Evolutionary conservation across 1,140 invertebrate genomes (phyloP).

Genomic region (Cydia fagiglandana): DNA sequence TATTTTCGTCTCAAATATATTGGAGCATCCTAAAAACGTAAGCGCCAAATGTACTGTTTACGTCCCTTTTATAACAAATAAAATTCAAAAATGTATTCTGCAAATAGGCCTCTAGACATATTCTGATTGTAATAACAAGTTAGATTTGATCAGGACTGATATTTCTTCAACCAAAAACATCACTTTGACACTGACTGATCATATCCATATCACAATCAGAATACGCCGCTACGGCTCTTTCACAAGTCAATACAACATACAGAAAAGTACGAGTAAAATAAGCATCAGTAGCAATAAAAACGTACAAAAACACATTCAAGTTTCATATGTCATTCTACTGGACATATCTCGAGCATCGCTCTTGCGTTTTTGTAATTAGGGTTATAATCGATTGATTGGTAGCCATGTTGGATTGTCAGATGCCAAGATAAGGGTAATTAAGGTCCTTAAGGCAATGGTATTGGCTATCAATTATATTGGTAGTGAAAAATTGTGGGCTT

Average conservation of each 20-base stretch:
- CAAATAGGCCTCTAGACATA: too few species aligned
- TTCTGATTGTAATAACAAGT: too few species aligned
- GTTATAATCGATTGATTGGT: conserved; percentile 8
- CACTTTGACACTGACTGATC: too few species aligned
- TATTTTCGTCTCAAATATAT: too few species aligned
- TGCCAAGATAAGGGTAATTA: conserved; percentile 3
- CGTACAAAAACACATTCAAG: background rate
- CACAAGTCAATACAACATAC: background rate
- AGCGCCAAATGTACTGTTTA: too few species aligned
- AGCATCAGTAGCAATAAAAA: background rate
- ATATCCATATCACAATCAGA: too few species aligned
- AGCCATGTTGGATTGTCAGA: conserved; percentile 11
- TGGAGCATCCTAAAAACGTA: too few species aligned
- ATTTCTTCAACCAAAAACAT: too few species aligned
- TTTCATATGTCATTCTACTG: conserved; percentile 9
- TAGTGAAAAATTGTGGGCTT: background rate
- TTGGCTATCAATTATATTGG: conserved; percentile 9
- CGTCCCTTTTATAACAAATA: too few species aligned
- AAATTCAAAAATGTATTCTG: too few species aligned
- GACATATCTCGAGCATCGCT: background rate
- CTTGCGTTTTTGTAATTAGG: background rate
- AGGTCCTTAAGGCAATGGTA: conserved; percentile 10
- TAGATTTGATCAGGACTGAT: too few species aligned
- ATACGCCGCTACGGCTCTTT: too few species aligned
- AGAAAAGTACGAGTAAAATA: background rate